A percentile compares a stretch with the other conserved stretches of the same genome.
phyloP scores from a whole-genome alignment of 30 jellyfish, hydroid and myxozoan genomes.

The Rhopilema esculentum region DNA sequence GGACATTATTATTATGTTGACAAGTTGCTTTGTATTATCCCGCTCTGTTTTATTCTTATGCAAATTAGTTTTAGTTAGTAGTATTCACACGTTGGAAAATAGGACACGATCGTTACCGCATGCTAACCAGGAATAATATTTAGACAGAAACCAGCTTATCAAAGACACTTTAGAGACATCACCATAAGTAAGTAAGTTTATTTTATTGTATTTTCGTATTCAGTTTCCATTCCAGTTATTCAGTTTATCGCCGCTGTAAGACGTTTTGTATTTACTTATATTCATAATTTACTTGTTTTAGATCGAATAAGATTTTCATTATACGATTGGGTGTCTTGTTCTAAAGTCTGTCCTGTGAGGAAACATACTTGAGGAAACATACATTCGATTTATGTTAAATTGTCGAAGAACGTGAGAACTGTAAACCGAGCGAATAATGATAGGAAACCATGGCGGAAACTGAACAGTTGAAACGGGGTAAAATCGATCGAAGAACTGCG shows the following conservation, averaged over 20 bases:
- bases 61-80: background rate
- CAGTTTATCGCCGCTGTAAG: background rate
- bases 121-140: background rate
- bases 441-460: conserved; percentile 30
- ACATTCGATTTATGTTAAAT: background rate
- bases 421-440: background rate
- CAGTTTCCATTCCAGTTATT: background rate
- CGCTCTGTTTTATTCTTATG: conserved; percentile 14
- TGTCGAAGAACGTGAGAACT: background rate
- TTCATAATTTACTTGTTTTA: background rate
- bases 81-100: background rate
- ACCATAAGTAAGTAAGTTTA: background rate
- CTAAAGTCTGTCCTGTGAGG: background rate
- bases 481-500: conserved; percentile 57
- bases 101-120: background rate
- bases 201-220: background rate
- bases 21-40: conserved; percentile 5
- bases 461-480: conserved; percentile 33
- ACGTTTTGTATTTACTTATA: background rate
- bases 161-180: background rate
- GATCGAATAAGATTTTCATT: background rate
- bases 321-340: background rate
- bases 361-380: too few species aligned
- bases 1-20: conserved; percentile 16
- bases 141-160: background rate